Percentiles rank a stretch among this genome's conserved stretches.
These are phyloP conservation scores for Microcaecilia unicolor DNA, from an alignment of 2,797 vertebrate genomes.

Conservation along the genomic window DNA sequence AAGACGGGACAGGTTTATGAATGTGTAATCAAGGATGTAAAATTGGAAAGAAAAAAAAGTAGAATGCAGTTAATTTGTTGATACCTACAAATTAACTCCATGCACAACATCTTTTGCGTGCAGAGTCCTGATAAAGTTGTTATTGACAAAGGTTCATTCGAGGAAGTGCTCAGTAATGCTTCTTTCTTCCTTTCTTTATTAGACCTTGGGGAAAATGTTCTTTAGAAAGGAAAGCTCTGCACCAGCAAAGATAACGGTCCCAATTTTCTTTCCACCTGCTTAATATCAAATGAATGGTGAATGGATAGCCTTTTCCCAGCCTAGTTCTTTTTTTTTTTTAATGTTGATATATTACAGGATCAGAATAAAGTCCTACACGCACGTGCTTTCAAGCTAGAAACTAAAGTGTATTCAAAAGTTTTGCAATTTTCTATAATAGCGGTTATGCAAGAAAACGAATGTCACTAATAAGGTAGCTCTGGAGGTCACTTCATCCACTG, in stretches of 20 bases:
- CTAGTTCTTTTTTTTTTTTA: slow-evolving; percentile 18
- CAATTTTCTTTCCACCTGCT: slow-evolving; percentile 28
- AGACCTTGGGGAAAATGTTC: slow-evolving; percentile 75
- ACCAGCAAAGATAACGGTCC: slow-evolving; percentile 77
- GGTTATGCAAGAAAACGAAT: no score
- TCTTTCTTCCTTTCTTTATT: slow-evolving; percentile 70
- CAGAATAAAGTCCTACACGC: no score
- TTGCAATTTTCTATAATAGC: no score
- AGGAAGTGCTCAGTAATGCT: slow-evolving; percentile 66
- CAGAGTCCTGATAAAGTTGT: slow-evolving; percentile 88
- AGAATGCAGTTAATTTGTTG: slow-evolving; percentile 71
- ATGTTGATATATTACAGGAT: no score
- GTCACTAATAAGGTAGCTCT: no score
- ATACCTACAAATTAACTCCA: slow-evolving; percentile 60
- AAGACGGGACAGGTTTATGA: slow-evolving; percentile 53
- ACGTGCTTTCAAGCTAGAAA: no score
- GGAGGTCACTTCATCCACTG: no score
- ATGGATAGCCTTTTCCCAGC: slow-evolving; percentile 14
- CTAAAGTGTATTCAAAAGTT: no score
- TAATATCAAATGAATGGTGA: slow-evolving; percentile 25
- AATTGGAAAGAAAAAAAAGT: slow-evolving; percentile 75
- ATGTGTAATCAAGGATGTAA: slow-evolving; percentile 56
- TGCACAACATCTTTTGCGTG: slow-evolving; percentile 71
- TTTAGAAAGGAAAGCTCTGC: slow-evolving; percentile 83
- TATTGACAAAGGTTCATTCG: slow-evolving; percentile 80